phyloP scores from a whole-genome alignment of 2,888 invertebrate species.

The Polyploca ridens region DNA sequence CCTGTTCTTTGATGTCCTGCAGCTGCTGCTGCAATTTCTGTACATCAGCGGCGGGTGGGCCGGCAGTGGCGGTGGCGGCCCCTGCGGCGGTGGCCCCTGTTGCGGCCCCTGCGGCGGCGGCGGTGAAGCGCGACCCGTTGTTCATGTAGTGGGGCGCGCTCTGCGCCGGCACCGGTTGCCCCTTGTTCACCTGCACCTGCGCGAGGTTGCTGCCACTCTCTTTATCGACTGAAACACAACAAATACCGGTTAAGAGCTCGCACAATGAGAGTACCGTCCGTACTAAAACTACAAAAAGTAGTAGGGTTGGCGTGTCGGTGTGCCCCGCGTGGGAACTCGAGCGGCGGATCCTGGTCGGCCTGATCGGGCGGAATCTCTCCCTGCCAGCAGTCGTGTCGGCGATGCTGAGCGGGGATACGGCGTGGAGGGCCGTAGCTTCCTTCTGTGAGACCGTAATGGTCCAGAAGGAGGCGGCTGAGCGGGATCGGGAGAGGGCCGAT shows the following conservation, averaged over 20 bases:
- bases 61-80: conserved; percentile 74
- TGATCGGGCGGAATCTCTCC: no score
- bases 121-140: conserved; percentile 67
- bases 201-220: conserved; percentile 73
- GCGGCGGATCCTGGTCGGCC: no score
- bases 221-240: conserved; percentile 55
- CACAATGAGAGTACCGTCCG: no score
- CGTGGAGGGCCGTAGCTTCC: no score
- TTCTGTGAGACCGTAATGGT: no score
- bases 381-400: no score
- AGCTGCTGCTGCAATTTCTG: conserved; percentile 90
- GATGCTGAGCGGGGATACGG: no score
- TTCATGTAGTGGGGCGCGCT: conserved; percentile 79
- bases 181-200: conserved; percentile 77
- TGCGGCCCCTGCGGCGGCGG: conserved; percentile 34
- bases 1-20: conserved; percentile 99
- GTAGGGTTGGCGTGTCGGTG: no score
- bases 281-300: neutral
- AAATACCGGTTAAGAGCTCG: neutral
- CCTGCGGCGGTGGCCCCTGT: conserved; percentile 48
- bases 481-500: no score
- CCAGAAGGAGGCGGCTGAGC: no score
- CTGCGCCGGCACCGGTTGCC: conserved; percentile 71
- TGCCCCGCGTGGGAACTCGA: no score
- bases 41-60: conserved; percentile 85